Evolutionary conservation across 2,113 vertebrate species (phyloP), one percentile per base, ranked within the genome.

Genomic region (Heliornis fulica): DNA sequence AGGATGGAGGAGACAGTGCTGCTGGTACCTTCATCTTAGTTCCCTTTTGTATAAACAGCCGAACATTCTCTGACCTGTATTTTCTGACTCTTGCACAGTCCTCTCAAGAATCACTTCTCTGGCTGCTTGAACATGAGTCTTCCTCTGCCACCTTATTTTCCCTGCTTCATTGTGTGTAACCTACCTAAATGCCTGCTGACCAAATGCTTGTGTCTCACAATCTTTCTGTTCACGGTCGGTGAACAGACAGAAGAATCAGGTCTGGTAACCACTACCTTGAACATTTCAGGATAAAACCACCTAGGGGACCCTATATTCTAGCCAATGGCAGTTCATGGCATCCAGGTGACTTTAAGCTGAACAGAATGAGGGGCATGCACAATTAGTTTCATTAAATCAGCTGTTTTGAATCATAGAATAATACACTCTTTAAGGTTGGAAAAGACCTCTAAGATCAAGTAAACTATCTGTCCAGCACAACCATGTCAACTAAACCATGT

Each of bases 281-380:
- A 40, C 13, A 32, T 80, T 80, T 88, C 36, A 57, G 50, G 45
- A 21, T 31, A 54, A 85, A 72, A 45, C 1, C 26, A 66, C 31
- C 19, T 74, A 38, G 22, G 7, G 15, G 56, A 28, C 36, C n/a
- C 31, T 77, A 74, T 72, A 53, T 72, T 14, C 75, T 56, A 34
- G 21, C 14, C 46, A 46, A 15, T 13, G 9, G 32, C 40, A 31
- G 15, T 43, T 90, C 36, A 14, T 38, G 38, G 45, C 57, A 85
- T 22, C 56, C 61, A 45, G 65, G 54, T 70, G 63, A 54, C 29
- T 66, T 78, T 45, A 22, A 28, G 61, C 41, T 54, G 54, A 63
- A 2, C 5, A 65, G n/a, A 76, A 61, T 14, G 43, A 75, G 36
- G 5, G 45, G 4, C 4, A 0, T 1, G 2, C 54, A 64, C 41